These are phyloP conservation scores for Teinopalpus imperialis DNA, from an alignment of 2,888 invertebrate species.

Conservation along the genomic window DNA sequence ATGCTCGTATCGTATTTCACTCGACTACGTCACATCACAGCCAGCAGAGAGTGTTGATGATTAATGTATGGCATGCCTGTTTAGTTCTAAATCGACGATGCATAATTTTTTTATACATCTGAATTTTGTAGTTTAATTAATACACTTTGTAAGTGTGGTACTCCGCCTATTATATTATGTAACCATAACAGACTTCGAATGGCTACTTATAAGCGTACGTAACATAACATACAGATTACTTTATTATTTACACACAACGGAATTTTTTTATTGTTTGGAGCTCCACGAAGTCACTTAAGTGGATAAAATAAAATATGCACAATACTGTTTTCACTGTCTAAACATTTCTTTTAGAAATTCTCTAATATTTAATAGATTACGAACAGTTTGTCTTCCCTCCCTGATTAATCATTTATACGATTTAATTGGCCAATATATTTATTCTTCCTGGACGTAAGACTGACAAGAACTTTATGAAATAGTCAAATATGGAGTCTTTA, in stretches of 20 bases:
- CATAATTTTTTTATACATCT: slow-evolving; percentile 77
- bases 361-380: too few species aligned
- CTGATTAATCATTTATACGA: too few species aligned
- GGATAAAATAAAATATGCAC: too few species aligned
- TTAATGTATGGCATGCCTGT: slow-evolving; percentile 56
- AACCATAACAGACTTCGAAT: slow-evolving; percentile 75
- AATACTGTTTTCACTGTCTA: slow-evolving; percentile 38
- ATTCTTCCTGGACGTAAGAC: too few species aligned
- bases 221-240: slow-evolving; percentile 61
- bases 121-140: slow-evolving; percentile 77
- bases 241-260: slow-evolving; percentile 64
- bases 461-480: too few species aligned
- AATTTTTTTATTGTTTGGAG: slow-evolving; percentile 48
- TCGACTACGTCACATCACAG: slow-evolving; percentile 70
- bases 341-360: too few species aligned
- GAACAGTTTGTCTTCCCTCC: too few species aligned
- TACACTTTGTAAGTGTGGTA: slow-evolving; percentile 78
- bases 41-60: slow-evolving; percentile 42
- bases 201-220: slow-evolving; percentile 77
- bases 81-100: slow-evolving; percentile 73
- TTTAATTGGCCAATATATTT: too few species aligned
- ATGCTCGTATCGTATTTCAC: slow-evolving; percentile 48
- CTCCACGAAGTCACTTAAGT: slow-evolving; percentile 44
- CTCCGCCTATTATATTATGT: slow-evolving; percentile 80
- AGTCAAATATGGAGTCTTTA: too few species aligned